Evolutionary conservation across 2,113 vertebrate genomes (phyloP).

Genomic region (Neotoma lepida): DNA sequence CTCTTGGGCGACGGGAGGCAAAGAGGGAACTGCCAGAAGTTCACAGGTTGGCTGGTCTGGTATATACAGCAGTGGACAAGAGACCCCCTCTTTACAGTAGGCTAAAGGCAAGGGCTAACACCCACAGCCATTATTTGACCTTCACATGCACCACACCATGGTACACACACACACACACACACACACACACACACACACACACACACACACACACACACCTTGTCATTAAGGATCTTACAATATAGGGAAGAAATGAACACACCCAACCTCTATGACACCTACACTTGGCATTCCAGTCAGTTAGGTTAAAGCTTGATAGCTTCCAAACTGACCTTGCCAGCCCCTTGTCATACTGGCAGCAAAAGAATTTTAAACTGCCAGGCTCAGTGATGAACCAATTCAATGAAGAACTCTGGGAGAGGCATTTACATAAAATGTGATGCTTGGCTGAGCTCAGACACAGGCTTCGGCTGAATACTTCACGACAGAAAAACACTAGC

Average conservation of each 20-base stretch:
- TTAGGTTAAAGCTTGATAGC: not conserved
- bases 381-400: conserved; percentile 40
- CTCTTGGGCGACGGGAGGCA: not conserved
- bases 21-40: not conserved
- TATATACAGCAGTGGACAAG: not conserved
- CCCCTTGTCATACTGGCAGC: not conserved
- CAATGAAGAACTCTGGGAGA: not conserved
- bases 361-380: conserved; percentile 49
- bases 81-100: not conserved
- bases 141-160: not conserved
- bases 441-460: not conserved
- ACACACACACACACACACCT: not conserved
- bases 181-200: not conserved
- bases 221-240: conserved; percentile 9
- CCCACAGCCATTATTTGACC: not conserved
- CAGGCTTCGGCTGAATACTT: not conserved
- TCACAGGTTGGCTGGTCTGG: not conserved
- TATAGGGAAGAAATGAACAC: not conserved
- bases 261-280: not conserved
- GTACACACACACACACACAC: not conserved
- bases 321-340: conserved; percentile 1
- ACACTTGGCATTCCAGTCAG: not conserved
- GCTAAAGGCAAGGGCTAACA: not conserved
- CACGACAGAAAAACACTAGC: conserved; percentile 9
- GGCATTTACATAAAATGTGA: conserved; percentile 52